Evolutionary conservation across 2,888 invertebrate species (phyloP).

Genomic region (Poecilobothrus nobilitatus): DNA sequence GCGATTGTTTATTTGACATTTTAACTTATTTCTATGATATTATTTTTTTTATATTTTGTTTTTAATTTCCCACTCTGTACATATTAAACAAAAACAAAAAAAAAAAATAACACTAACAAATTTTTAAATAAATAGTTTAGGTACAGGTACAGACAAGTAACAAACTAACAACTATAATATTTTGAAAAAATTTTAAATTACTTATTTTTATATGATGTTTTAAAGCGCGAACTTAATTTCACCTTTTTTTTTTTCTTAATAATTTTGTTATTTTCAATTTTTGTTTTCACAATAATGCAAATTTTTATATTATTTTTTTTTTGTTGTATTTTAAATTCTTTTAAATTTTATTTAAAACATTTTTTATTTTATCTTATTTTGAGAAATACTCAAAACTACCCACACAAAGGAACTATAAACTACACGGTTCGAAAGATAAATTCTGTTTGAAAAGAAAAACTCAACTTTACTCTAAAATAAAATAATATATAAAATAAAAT

Average conservation of each 20-base stretch:
- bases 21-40: too few relatives aligned
- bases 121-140: neutral
- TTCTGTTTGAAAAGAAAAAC: neutral
- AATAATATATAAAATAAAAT: too few relatives aligned
- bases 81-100: neutral
- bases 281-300: neutral
- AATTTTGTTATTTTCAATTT: neutral
- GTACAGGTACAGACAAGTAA: neutral
- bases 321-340: neutral
- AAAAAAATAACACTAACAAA: neutral
- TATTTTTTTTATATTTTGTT: too few relatives aligned
- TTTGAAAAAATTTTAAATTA: too few relatives aligned
- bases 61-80: neutral
- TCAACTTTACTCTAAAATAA: too few relatives aligned
- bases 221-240: neutral
- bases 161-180: neutral
- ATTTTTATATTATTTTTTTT: neutral
- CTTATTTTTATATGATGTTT: too few relatives aligned
- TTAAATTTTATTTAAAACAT: neutral
- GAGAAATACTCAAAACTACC: neutral
- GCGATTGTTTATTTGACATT: slow-evolving; percentile 5
- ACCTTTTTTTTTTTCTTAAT: neutral
- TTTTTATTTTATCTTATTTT: too few relatives aligned
- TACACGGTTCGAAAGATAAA: slow-evolving; percentile 3
- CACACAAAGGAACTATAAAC: slow-evolving; percentile 1